Conservation (phyloP, 2,888 invertebrate genomes). For the Sarcophaga carnaria region DNA sequence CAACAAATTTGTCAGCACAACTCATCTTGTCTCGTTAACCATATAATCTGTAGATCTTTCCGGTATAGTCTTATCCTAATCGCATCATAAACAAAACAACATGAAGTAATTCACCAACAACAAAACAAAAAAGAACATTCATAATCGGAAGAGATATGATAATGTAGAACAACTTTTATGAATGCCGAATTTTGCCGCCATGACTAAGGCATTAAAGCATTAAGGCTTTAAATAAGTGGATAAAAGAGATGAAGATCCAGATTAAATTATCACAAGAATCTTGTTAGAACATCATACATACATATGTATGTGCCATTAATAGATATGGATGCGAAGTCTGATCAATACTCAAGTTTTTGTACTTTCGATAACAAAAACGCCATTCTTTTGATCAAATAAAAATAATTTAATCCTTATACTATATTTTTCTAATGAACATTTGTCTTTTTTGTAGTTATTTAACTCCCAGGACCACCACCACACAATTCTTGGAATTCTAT, state of each 20-base stretch:
- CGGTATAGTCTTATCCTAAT: conserved; percentile 76
- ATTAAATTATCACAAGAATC: conserved; percentile 53
- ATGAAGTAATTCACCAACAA: conserved; percentile 26
- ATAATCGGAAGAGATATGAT: conserved; percentile 42
- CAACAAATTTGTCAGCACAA: conserved; percentile 78
- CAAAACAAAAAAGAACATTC: conserved; percentile 38
- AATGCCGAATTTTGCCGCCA: conserved; percentile 74
- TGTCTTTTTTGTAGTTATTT: background rate
- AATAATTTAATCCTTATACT: background rate
- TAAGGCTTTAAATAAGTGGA: background rate
- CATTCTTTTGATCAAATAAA: background rate
- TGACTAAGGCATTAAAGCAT: conserved; percentile 42
- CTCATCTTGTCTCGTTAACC: conserved; percentile 38
- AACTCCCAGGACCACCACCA: conserved; percentile 30
- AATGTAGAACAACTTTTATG: conserved; percentile 46
- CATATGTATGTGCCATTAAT: background rate
- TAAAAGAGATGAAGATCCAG: conserved; percentile 32
- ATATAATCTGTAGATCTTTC: conserved; percentile 52
- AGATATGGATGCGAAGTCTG: too few species aligned
- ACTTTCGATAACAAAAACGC: too few species aligned
- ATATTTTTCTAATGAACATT: background rate
- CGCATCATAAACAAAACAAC: conserved; percentile 68
- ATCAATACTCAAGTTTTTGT: too few species aligned
- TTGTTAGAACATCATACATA: conserved; percentile 57
- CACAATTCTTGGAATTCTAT: conserved; percentile 16